Base-by-base conservation (phyloP, 2,888 invertebrate species). In the Nemoura dubitans region DNA sequence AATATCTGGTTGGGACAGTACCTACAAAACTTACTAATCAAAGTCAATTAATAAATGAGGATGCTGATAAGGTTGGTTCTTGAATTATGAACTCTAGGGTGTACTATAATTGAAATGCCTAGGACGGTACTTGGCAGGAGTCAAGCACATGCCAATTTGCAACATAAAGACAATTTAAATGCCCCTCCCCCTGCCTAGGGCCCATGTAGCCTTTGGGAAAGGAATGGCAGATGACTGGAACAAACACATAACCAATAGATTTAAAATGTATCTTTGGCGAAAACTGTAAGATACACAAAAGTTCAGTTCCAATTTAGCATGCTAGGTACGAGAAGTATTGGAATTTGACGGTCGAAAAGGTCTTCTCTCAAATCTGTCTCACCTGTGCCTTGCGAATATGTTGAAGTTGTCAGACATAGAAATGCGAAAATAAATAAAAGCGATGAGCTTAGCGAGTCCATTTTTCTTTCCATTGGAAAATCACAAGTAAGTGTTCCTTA, bases 351-450 rank as follows among this genome's bases (percentile, higher is more conserved):
- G 1, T 7, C 10, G 59, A 59, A 59, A 59, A 59, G 59, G 59
- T 1, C 59, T 36, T 21, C 3, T 59, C 21, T 16, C 21, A 36
- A 81, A 16, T 16, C 21, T 42, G 0, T 0, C 30, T 82, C 28
- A 82, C 82, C 43, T 43, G 27, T 83, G n/a, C 42, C 26, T 43
- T 30, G 30, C 27, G 83, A 83, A 83, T 42, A 42, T n/a, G 36
- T 83, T 83, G 83, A 30, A 42, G 83, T 85, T 85, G 87, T 85
- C 85, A 87, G 80, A 85, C 82, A 81, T 87, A 87, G 42, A 87
- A 85, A 87, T 87, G 85, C 81, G 82, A 87, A 82, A 85, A 83
- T 78, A 76, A 83, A 83, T 78, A 86, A 86, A 86, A 86, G 42
- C 42, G 83, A 86, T 77, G 83, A 36, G 76, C 76, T 76, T 86